These are phyloP conservation scores for Scolopax rusticola DNA, from an alignment of 2,797 vertebrate species.

Conservation along the genomic window DNA sequence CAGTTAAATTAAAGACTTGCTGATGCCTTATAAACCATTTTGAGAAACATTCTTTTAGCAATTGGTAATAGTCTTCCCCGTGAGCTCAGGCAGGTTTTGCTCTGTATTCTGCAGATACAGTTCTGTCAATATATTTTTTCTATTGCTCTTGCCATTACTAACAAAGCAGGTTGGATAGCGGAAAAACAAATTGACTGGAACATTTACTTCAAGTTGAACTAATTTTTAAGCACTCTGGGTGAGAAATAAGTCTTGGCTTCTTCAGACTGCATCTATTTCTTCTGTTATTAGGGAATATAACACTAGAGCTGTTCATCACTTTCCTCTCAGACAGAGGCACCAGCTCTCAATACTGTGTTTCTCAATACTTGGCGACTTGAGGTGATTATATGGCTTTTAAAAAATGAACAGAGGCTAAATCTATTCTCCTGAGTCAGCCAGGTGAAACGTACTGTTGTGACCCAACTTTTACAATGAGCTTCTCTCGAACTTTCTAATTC, in stretches of 20 bases:
- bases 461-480: background rate
- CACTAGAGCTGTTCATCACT: background rate
- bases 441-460: background rate
- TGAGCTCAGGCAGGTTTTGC: background rate
- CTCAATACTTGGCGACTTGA: background rate
- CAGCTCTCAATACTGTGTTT: background rate
- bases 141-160: slow-evolving; percentile 44
- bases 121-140: slow-evolving; percentile 38
- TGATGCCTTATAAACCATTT: slow-evolving; percentile 68
- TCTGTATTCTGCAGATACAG: slow-evolving; percentile 9
- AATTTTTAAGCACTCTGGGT: slow-evolving; percentile 46
- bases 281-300: background rate
- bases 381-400: background rate
- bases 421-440: background rate
- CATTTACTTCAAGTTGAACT: slow-evolving; percentile 17
- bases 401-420: background rate
- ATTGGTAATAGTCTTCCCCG: background rate
- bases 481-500: background rate
- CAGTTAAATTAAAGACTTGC: slow-evolving; percentile 75
- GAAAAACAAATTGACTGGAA: slow-evolving; percentile 54
- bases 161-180: slow-evolving; percentile 6
- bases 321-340: background rate
- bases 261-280: background rate
- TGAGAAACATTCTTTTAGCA: slow-evolving; percentile 48
- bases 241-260: slow-evolving; percentile 28